A percentile compares a stretch with the other conserved stretches of the same genome.
These are phyloP conservation scores for Urocitellus parryii DNA, from an alignment of 2,113 vertebrate species.

Conservation along the genomic window DNA sequence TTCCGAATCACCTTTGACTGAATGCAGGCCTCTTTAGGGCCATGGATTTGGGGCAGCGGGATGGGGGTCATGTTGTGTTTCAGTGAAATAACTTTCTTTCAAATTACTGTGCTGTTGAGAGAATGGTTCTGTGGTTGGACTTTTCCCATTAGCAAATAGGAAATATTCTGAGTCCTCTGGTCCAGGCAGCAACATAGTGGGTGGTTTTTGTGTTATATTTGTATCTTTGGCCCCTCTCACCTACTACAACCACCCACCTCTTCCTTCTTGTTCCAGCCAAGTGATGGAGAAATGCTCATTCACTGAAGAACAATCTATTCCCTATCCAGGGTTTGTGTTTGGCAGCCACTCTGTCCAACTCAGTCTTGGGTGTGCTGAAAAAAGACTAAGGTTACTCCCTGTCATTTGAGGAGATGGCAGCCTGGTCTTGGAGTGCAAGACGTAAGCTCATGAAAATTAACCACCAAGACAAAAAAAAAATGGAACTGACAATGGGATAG, in stretches of 20 bases:
- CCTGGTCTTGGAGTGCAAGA: neutral
- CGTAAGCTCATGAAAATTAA: neutral
- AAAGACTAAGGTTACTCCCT: neutral
- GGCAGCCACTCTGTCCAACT: neutral
- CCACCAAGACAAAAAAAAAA: neutral
- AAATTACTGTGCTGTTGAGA: neutral
- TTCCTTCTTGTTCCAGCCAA: neutral
- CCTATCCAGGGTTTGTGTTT: neutral
- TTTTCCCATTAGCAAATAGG: neutral
- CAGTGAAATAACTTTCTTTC: neutral
- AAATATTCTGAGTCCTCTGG: neutral
- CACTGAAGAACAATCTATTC: rapidly evolving
- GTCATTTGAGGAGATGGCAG: too few species aligned
- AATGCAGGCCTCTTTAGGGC: neutral
- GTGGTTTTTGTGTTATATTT: neutral
- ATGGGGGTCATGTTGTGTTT: neutral
- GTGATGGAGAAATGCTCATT: neutral
- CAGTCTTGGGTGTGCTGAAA: neutral
- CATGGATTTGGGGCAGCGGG: rapidly evolving
- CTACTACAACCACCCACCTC: neutral
- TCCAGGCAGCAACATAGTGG: neutral
- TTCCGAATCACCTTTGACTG: slow-evolving; percentile 93
- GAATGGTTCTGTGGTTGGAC: slow-evolving; percentile 1
- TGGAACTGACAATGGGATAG: neutral
- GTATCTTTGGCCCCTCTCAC: neutral